Evolutionary conservation across 2,797 vertebrate genomes (phyloP).

Genomic region (Etheostoma nigrum): DNA sequence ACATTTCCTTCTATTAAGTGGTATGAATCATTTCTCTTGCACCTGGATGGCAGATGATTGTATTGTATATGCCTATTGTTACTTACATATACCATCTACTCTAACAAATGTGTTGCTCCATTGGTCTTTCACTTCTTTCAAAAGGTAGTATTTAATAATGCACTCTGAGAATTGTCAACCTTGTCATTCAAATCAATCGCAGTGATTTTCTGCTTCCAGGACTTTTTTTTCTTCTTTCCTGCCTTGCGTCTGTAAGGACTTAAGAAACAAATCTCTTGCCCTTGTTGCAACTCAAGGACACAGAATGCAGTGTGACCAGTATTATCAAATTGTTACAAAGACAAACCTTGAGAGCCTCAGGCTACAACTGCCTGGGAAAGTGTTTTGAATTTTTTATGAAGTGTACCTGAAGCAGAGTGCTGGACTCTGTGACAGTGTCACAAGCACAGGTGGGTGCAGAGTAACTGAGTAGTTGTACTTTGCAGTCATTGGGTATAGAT

Average conservation of each 20-base stretch:
- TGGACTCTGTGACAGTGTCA: conserved; percentile 58
- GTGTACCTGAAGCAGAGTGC: conserved; percentile 65
- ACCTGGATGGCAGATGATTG: conserved; percentile 52
- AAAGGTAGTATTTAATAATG: conserved; percentile 71
- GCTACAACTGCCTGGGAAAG: conserved; percentile 76
- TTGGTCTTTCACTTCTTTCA: conserved; percentile 59
- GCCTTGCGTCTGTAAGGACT: conserved; percentile 59
- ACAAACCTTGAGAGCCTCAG: conserved; percentile 81
- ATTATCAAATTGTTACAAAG: conserved; percentile 82
- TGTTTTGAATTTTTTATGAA: conserved; percentile 84
- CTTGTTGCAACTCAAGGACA: conserved; percentile 82
- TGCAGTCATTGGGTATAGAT: not conserved
- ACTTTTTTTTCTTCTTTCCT: conserved; percentile 12
- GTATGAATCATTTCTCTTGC: conserved; percentile 59
- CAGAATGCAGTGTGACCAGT: conserved; percentile 78
- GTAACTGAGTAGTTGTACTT: conserved; percentile 26
- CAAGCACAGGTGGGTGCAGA: conserved; percentile 36
- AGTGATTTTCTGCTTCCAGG: conserved; percentile 52
- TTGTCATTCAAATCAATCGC: conserved; percentile 78
- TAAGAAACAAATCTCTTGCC: conserved; percentile 72
- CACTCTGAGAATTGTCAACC: conserved; percentile 77
- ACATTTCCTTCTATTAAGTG: conserved; percentile 56
- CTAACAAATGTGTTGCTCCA: conserved; percentile 57
- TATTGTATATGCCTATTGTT: conserved; percentile 60
- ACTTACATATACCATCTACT: conserved; percentile 39